Conservation (phyloP, 2,888 invertebrate species). For the Erebia aethiops region DNA sequence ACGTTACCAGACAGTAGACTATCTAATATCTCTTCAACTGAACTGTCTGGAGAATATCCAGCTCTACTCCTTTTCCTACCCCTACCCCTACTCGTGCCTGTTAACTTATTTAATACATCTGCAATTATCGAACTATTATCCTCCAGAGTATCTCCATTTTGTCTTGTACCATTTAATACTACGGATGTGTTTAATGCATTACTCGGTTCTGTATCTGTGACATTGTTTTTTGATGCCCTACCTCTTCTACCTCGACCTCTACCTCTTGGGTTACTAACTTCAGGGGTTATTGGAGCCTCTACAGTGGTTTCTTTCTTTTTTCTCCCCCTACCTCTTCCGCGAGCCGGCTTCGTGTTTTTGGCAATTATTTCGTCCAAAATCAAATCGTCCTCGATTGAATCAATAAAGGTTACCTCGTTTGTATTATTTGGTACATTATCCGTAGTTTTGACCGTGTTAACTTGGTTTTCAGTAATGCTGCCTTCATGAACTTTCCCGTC, state of each 20-base stretch:
- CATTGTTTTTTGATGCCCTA: slow-evolving; percentile 3
- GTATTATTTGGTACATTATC: neutral
- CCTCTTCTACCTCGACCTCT: slow-evolving; percentile 2
- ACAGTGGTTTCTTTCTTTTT: slow-evolving; percentile 5
- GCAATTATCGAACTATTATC: neutral
- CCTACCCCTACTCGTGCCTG: neutral
- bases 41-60: neutral
- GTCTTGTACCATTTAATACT: neutral
- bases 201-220: neutral
- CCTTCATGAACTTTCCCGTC: neutral
- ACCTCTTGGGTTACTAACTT: neutral
- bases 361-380: slow-evolving; percentile 18
- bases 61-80: slow-evolving; percentile 10
- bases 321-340: neutral
- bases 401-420: neutral
- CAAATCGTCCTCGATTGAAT: neutral
- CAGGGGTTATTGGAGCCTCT: neutral
- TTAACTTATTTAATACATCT: neutral
- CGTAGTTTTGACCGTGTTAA: neutral
- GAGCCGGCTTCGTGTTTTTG: slow-evolving; percentile 2
- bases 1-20: neutral
- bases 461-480: neutral
- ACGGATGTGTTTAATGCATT: neutral
- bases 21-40: neutral
- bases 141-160: neutral